Conservation (phyloP, 2,113 vertebrate species). For the Xiphorhynchus elegans region DNA sequence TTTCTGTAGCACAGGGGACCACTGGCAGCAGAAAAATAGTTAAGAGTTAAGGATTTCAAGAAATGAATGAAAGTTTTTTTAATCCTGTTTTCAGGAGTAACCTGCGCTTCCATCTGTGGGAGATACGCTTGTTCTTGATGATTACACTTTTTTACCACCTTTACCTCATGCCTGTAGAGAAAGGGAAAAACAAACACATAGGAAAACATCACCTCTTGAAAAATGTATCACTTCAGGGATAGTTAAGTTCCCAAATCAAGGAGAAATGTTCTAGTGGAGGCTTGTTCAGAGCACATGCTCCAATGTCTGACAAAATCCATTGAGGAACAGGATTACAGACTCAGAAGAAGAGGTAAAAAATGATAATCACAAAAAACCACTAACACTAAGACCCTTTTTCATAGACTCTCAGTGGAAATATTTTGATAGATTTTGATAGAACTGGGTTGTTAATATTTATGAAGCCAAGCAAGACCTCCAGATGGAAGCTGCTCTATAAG, state of each 20-base stretch:
- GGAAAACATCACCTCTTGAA: not conserved
- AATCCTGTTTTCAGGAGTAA: not conserved
- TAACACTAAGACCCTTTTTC: not conserved
- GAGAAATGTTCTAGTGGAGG: not conserved
- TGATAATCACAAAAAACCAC: not conserved
- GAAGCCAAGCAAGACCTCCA: conserved; percentile 13
- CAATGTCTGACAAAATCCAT: not conserved
- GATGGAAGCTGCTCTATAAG: conserved; percentile 14
- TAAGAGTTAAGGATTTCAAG: not conserved
- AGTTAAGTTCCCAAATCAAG: not conserved
- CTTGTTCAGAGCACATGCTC: not conserved
- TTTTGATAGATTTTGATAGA: conserved; percentile 18
- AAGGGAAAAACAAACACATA: not conserved
- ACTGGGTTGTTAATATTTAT: conserved; percentile 54
- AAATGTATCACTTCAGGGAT: not conserved
- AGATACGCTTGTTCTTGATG: not conserved
- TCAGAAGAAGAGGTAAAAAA: not conserved
- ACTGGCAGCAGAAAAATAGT: not conserved
- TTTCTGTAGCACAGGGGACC: not conserved
- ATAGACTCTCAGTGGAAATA: not conserved
- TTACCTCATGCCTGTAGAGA: not conserved
- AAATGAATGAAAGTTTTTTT: not conserved
- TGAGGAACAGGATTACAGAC: not conserved
- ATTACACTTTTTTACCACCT: not conserved
- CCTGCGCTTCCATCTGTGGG: not conserved